phyloP scores from a whole-genome alignment of 2,113 vertebrate genomes.

The Channa maculata region DNA sequence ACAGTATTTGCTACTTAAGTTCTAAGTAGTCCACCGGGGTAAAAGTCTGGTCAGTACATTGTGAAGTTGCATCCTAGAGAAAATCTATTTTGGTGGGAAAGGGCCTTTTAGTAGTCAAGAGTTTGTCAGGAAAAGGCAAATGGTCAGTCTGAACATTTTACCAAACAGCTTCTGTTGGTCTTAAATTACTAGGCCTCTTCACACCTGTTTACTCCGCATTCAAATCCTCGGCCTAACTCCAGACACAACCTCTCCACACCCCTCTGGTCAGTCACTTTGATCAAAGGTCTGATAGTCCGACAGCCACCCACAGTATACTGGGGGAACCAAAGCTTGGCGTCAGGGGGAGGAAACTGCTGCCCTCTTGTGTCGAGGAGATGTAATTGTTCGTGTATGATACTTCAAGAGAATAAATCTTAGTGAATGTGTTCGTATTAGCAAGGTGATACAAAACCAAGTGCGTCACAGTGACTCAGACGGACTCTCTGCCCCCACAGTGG shows the following conservation, averaged over 20 bases:
- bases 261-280: conserved; percentile 4
- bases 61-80: too few relatives aligned
- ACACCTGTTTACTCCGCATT: too few relatives aligned
- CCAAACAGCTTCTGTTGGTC: not conserved
- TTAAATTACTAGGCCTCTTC: too few relatives aligned
- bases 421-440: not conserved
- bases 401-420: conserved; percentile 10
- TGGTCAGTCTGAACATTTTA: not conserved
- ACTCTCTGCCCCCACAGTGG: conserved; percentile 20
- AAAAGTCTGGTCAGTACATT: too few relatives aligned
- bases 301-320: not conserved
- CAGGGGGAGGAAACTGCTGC: conserved; percentile 39
- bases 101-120: too few relatives aligned
- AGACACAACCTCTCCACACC: not conserved
- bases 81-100: too few relatives aligned
- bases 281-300: conserved; percentile 26
- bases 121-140: too few relatives aligned
- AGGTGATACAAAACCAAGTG: conserved; percentile 23
- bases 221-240: too few relatives aligned
- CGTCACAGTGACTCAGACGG: conserved; percentile 46
- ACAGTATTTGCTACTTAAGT: too few relatives aligned
- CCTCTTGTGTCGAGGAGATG: conserved; percentile 52
- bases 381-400: not conserved
- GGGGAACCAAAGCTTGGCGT: not conserved
- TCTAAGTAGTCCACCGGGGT: too few relatives aligned